Percentiles rank a stretch among this genome's conserved stretches.
These are phyloP conservation scores for Eristalis pertinax DNA, from an alignment of 2,888 invertebrate species.

Conservation along the genomic window DNA sequence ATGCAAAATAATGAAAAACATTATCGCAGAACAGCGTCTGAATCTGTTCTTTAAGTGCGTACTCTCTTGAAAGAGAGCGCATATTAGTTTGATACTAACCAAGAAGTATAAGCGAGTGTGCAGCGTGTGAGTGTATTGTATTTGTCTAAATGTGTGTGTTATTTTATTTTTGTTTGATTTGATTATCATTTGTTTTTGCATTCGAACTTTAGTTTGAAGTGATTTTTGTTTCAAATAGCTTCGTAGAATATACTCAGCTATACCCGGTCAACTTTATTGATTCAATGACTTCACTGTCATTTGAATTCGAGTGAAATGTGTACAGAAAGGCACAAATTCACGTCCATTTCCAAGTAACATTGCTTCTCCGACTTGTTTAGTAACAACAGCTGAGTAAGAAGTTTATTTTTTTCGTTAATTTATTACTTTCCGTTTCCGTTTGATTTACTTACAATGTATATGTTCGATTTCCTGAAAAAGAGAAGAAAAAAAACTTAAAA, in stretches of 20 bases:
- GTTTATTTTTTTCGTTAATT: conserved; percentile 39
- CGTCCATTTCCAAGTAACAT: not conserved
- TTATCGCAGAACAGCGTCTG: conserved; percentile 52
- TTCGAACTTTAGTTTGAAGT: conserved; percentile 16
- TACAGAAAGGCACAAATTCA: not conserved
- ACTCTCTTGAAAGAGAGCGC: conserved; percentile 45
- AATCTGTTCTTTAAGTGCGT: conserved; percentile 8
- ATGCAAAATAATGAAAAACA: conserved; percentile 49
- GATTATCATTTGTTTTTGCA: conserved; percentile 19
- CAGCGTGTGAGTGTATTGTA: conserved; percentile 71
- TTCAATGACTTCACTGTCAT: too few species aligned
- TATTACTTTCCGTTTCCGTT: conserved; percentile 36
- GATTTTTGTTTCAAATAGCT: conserved; percentile 28
- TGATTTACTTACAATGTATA: conserved; percentile 6
- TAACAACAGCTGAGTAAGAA: conserved; percentile 75
- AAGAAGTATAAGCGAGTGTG: conserved; percentile 64
- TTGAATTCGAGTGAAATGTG: not conserved
- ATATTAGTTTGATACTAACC: conserved; percentile 61
- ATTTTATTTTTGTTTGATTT: conserved; percentile 41
- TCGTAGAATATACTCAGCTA: not conserved
- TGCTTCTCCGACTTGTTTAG: conserved; percentile 18
- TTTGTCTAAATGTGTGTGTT: conserved; percentile 70
- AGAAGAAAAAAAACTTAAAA: conserved; percentile 1
- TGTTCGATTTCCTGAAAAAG: conserved; percentile 47
- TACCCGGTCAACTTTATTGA: not conserved